Conservation (phyloP, 1,140 invertebrate genomes). For the Drosophila watanabei region DNA sequence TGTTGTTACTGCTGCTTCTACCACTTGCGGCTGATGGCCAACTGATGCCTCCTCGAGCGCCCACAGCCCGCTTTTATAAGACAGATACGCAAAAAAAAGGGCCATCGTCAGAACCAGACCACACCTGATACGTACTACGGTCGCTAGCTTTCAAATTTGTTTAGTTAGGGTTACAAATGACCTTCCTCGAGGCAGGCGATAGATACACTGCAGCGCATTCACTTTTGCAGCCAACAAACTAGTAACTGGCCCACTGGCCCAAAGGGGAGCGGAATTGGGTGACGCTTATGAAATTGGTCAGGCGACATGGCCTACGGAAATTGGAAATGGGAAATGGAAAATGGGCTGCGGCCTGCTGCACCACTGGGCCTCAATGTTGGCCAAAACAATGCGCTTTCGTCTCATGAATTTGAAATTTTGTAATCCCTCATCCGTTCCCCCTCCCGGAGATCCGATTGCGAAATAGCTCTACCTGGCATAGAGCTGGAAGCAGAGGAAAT, state of each 20-base stretch:
- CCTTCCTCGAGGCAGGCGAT: conserved; percentile 44
- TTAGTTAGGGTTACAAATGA: conserved; percentile 82
- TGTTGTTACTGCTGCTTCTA: conserved; percentile 15
- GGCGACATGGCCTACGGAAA: conserved; percentile 60
- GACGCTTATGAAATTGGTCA: conserved; percentile 47
- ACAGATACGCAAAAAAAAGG: conserved; percentile 42
- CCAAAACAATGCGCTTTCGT: conserved; percentile 51
- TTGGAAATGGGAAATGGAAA: conserved; percentile 71
- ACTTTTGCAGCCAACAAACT: conserved; percentile 59
- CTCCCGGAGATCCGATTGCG: conserved; percentile 61
- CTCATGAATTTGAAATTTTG: conserved; percentile 74
- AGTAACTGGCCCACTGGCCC: conserved; percentile 47
- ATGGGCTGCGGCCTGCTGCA: conserved; percentile 10
- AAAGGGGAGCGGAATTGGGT: conserved; percentile 11
- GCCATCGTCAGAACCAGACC: conserved; percentile 67
- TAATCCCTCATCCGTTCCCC: conserved; percentile 45
- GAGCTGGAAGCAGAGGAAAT: conserved; percentile 26
- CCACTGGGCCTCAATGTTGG: conserved; percentile 10
- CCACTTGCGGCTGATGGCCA: conserved; percentile 47
- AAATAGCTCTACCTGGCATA: conserved; percentile 29
- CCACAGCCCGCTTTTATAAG: conserved; percentile 65
- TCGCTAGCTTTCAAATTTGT: conserved; percentile 79
- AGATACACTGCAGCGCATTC: conserved; percentile 58
- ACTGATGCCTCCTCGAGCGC: conserved; percentile 54
- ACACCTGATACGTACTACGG: conserved; percentile 66